Evolutionary conservation across 2,797 vertebrate genomes (phyloP), one percentile per base, ranked within the genome.

Genomic region (Chelidonichthys spinosus): DNA sequence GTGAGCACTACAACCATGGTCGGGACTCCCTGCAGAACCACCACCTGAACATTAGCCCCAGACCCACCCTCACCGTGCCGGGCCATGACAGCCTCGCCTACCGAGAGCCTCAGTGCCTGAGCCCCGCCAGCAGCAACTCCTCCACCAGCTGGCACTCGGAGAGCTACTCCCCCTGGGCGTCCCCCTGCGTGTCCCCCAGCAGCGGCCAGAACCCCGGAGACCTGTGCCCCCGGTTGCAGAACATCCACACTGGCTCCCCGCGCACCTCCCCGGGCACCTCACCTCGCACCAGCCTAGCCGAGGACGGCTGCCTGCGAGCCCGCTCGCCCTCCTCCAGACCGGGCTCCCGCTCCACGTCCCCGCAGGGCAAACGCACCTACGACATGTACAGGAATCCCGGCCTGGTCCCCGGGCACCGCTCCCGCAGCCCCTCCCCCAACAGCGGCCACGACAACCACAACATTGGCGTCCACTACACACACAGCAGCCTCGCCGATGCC

Each of bases 131-230:
- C 94, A 99, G 98, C 91, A 98, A 97, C 91, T 99, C 98, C 73
- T 99, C 98, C 91, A 95, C 98, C 95, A 99, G 97, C 95, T 99
- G 98, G 96, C 96, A 99, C 93, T 99, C 98, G 44, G 98, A 99
- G 95, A 97, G 89, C 91, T 97, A 96, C 91, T 99, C 98, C 82
- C 98, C 98, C 87, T 98, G 96, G 95, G 96, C 97, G 1, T 99
- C 98, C 56, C 98, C 98, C 69, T 99, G 98, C 49, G 97, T 99
- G 91, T 99, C 98, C 81, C 98, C 98, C 87, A 97, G 97, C 94
- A 97, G 95, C 76, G 96, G 94, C 79, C 94, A 95, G 72, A 95
- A 95, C 87, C 90, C 96, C 52, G 96, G 96, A 85, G 97, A 99
- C 91, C 96, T 98, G 88, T 99, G 97, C 93, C 96, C 97, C 15